Evolutionary conservation across 2,113 vertebrate genomes (phyloP), one percentile per base, ranked within the genome.

Genomic region (Gasterosteus nipponicus): DNA sequence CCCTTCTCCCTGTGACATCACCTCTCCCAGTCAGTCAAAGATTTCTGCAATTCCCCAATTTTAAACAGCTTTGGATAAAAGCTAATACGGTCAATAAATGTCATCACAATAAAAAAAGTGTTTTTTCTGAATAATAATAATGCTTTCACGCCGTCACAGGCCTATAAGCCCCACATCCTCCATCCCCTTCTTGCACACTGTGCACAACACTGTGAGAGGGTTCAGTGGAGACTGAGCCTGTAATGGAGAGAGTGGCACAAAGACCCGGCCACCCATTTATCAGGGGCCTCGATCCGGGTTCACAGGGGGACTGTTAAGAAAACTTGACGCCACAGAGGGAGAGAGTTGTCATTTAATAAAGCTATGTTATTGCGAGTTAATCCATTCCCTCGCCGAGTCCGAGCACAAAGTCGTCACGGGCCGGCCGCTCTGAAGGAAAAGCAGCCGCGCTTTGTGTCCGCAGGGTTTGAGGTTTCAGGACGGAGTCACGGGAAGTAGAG

Each of bases 291-390:
- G n/a, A 71, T 80, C 79, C 44, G 51, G 73, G 78, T 84, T 86
- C 74, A 80, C 70, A 64, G 57, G 68, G 51, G 71, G 74, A 64
- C 81, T 71, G 76, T 73, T 86, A 87, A 88, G 67, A 71, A 87
- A 90, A 90, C 85, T 63, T 68, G 60, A 83, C 54, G 65, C 65
- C 73, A 72, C 47, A 19, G 68, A 59, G 67, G 51, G 29, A 71
- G 66, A 86, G 61, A 72, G 53, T 69, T 81, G 78, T 83, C 54
- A 84, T 88, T 86, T 87, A 76, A 87, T 90, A 89, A 80, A 85
- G 83, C 86, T 46, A 9, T 86, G 88, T 82, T 92, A 73, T 90
- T 85, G 53, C 1, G 49, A 66, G 67, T 79, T 89, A 91, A 93
- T 92, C 85, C 81, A 47, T 72, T 53, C 42, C 6, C 54, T 69